Conservation (phyloP, 2,888 invertebrate genomes). For the Rambutsinella grinnellia region DNA sequence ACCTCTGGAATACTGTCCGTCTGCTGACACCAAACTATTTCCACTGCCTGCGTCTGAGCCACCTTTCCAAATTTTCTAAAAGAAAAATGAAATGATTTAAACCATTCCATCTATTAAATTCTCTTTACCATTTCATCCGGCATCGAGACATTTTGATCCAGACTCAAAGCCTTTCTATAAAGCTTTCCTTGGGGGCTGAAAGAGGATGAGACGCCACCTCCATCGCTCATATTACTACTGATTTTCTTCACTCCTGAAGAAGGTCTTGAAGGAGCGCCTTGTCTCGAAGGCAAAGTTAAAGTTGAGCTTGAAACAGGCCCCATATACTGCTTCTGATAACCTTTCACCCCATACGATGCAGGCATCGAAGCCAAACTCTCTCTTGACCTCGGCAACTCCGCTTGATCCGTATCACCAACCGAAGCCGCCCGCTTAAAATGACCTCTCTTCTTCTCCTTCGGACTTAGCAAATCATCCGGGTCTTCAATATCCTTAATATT, state of each 20-base stretch:
- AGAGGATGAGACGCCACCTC: slow-evolving; percentile 66
- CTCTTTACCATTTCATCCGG: slow-evolving; percentile 68
- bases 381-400: slow-evolving; percentile 54
- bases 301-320: slow-evolving; percentile 59
- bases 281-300: slow-evolving; percentile 62
- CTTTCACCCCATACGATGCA: slow-evolving; percentile 62
- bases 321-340: slow-evolving; percentile 57
- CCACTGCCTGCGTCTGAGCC: slow-evolving; percentile 82
- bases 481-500: slow-evolving; percentile 61
- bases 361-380: slow-evolving; percentile 60
- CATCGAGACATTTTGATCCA: slow-evolving; percentile 77
- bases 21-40: slow-evolving; percentile 86
- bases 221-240: slow-evolving; percentile 65
- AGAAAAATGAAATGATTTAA: slow-evolving; percentile 57
- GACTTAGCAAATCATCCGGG: slow-evolving; percentile 60
- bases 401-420: slow-evolving; percentile 60
- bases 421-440: slow-evolving; percentile 64
- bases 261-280: slow-evolving; percentile 13
- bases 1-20: slow-evolving; percentile 75
- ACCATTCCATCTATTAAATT: slow-evolving; percentile 46
- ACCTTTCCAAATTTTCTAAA: slow-evolving; percentile 84
- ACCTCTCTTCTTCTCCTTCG: slow-evolving; percentile 61
- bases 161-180: slow-evolving; percentile 79
- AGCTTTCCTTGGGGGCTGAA: slow-evolving; percentile 70
- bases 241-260: slow-evolving; percentile 36